phyloP scores from a whole-genome alignment of 1,140 invertebrate genomes.

The Drosophila arizonae region DNA sequence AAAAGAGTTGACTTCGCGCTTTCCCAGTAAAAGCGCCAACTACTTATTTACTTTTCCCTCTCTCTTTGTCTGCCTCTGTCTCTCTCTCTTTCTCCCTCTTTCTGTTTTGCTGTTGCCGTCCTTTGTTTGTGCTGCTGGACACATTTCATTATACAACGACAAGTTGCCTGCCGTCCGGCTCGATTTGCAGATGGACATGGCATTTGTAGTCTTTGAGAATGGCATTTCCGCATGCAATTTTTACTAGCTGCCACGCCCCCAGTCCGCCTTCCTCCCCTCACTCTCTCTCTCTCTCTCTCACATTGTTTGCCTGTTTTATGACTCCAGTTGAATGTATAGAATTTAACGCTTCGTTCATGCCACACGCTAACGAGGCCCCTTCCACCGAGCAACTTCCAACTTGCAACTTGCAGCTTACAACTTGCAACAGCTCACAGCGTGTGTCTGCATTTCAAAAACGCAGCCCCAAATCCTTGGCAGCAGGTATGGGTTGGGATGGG shows the following conservation, averaged over 20 bases:
- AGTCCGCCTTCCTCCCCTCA: neutral
- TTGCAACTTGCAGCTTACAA: slow-evolving; percentile 12
- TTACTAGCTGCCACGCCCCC: slow-evolving; percentile 19
- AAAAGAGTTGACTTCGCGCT: slow-evolving; percentile 65
- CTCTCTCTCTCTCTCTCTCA: slow-evolving; percentile 14
- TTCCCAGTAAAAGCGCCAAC: slow-evolving; percentile 64
- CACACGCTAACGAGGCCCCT: slow-evolving; percentile 53
- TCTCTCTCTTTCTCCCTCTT: neutral
- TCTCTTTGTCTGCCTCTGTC: too few relatives aligned
- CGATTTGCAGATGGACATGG: slow-evolving; percentile 46
- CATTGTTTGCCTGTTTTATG: slow-evolving; percentile 58
- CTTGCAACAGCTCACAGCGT: slow-evolving; percentile 16
- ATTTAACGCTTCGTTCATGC: slow-evolving; percentile 66
- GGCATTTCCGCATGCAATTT: slow-evolving; percentile 81
- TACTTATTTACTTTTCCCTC: slow-evolving; percentile 68
- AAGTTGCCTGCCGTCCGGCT: slow-evolving; percentile 43
- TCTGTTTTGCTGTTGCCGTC: neutral
- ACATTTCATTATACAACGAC: slow-evolving; percentile 72
- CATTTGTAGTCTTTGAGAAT: slow-evolving; percentile 73
- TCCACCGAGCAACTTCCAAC: neutral
- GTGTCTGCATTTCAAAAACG: slow-evolving; percentile 24
- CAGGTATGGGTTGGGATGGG: too few relatives aligned
- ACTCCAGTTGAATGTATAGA: slow-evolving; percentile 73
- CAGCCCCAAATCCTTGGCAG: too few relatives aligned
- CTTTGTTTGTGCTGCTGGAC: slow-evolving; percentile 73